phyloP scores from a whole-genome alignment of 1,140 invertebrate species.

The Drosophila tristis region DNA sequence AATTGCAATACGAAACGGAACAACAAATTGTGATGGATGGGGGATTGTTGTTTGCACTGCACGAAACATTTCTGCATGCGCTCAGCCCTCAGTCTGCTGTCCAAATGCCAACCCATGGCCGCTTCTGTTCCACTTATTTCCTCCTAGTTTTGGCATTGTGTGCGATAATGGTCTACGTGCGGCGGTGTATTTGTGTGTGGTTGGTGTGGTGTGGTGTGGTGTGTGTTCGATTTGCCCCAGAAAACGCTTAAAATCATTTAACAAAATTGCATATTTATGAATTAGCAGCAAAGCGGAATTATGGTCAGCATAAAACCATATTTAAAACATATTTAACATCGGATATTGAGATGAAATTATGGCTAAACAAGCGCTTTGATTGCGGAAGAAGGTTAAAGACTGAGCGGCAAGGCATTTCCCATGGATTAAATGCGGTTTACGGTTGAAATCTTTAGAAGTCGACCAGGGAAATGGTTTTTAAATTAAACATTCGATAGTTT shows the following conservation, averaged over 20 bases:
- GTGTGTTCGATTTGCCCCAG: slow-evolving; percentile 24
- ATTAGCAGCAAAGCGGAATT: slow-evolving; percentile 12
- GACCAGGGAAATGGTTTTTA: too few species aligned
- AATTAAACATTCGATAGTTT: too few species aligned
- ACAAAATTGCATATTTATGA: slow-evolving; percentile 63
- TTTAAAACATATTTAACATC: slow-evolving; percentile 17
- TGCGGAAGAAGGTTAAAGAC: neutral
- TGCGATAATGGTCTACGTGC: slow-evolving; percentile 26
- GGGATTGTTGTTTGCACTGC: slow-evolving; percentile 62
- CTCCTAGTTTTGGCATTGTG: neutral
- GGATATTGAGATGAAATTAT: slow-evolving; percentile 1
- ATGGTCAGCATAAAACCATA: slow-evolving; percentile 4
- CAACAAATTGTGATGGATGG: slow-evolving; percentile 75
- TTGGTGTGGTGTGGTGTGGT: slow-evolving; percentile 11
- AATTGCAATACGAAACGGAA: slow-evolving; percentile 30
- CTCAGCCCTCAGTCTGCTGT: slow-evolving; percentile 27
- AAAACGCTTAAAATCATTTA: slow-evolving; percentile 53
- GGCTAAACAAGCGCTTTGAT: neutral
- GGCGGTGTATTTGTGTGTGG: slow-evolving; percentile 26
- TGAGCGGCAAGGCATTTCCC: neutral
- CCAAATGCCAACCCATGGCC: neutral
- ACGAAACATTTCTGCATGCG: slow-evolving; percentile 54
- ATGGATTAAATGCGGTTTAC: too few species aligned
- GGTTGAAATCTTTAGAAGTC: too few species aligned
- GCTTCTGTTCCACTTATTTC: neutral